Evolutionary conservation across 1,140 invertebrate species (phyloP).

Genomic region (Penaeus vannamei): DNA sequence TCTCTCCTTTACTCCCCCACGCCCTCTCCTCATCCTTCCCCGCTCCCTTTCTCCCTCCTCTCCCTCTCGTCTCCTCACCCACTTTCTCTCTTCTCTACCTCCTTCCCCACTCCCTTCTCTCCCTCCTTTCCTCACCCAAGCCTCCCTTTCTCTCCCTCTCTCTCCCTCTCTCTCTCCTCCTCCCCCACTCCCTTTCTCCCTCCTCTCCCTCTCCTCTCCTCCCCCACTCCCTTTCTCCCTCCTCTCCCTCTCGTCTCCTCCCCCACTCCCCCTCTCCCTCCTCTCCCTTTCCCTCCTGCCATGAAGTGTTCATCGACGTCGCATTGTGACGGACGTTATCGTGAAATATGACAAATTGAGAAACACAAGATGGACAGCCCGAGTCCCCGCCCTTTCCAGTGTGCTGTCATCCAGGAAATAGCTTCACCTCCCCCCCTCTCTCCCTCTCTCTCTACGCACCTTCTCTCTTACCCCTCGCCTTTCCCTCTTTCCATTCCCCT

Average conservation of each 20-base stretch:
- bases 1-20: background rate
- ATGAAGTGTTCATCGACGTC: background rate
- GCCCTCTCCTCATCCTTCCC: background rate
- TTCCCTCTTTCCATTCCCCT: background rate
- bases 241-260: background rate
- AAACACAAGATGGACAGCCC: background rate
- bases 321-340: slow-evolving; percentile 1
- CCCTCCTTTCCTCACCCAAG: background rate
- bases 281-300: background rate
- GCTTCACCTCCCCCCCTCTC: background rate
- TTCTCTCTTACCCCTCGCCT: background rate
- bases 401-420: no score
- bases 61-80: background rate
- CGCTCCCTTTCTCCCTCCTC: background rate
- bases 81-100: background rate
- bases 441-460: background rate
- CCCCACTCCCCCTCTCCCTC: no score
- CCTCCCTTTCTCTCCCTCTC: background rate
- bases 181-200: background rate
- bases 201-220: background rate
- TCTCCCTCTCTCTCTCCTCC: background rate
- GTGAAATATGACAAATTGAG: slow-evolving; percentile 41
- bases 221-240: background rate
- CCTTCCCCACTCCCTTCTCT: no score
- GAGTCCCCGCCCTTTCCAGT: no score